A percentile compares a stretch with the other conserved stretches of the same genome.
phyloP scores from a whole-genome alignment of 1,140 invertebrate genomes.

The Drosophila rufa region DNA sequence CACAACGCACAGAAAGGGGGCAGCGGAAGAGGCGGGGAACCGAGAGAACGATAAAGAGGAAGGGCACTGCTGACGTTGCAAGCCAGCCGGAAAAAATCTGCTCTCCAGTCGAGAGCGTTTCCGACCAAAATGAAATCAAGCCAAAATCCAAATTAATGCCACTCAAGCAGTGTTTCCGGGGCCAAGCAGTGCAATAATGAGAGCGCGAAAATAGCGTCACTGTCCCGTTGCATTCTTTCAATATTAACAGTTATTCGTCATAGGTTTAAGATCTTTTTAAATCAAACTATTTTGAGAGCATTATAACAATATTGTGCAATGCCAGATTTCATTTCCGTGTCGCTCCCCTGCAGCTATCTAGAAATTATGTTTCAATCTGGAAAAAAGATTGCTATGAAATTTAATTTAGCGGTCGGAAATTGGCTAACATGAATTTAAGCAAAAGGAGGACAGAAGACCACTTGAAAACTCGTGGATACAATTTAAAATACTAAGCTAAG shows the following conservation, averaged over 20 bases:
- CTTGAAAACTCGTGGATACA: neutral
- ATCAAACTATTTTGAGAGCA: neutral
- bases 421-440: neutral
- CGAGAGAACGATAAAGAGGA: slow-evolving; percentile 14
- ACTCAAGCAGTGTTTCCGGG: neutral
- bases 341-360: neutral
- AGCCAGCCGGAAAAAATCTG: slow-evolving; percentile 24
- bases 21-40: neutral
- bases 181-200: neutral
- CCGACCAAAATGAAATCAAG: slow-evolving; percentile 24
- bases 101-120: slow-evolving; percentile 12
- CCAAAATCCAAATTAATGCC: slow-evolving; percentile 15
- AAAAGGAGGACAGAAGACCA: neutral
- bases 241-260: neutral
- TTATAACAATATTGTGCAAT: neutral
- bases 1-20: slow-evolving; percentile 16
- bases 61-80: slow-evolving; percentile 48
- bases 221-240: neutral
- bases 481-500: neutral
- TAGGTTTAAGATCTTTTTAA: neutral
- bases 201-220: too few species aligned
- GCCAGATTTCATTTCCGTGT: neutral
- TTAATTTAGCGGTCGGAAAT: slow-evolving; percentile 14
- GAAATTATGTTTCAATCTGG: slow-evolving; percentile 18
- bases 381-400: slow-evolving; percentile 14